Evolutionary conservation across 2,888 invertebrate species (phyloP).

Genomic region (Didymodactylos carnosus): DNA sequence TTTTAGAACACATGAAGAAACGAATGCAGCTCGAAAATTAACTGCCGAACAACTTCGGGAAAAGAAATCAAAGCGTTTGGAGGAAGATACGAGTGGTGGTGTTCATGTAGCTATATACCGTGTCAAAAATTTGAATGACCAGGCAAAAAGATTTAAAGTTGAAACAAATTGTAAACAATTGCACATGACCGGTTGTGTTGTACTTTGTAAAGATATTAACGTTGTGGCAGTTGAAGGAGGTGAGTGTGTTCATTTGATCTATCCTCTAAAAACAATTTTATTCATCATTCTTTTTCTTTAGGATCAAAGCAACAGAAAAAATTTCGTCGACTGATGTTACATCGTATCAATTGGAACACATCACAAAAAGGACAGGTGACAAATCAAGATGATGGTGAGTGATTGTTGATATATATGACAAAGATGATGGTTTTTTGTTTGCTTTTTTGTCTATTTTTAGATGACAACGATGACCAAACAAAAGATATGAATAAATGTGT

Average conservation of each 20-base stretch:
- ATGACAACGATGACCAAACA: constrained; percentile 18
- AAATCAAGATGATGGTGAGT: constrained; percentile 7
- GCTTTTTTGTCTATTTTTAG: no score
- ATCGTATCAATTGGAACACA: constrained; percentile 88
- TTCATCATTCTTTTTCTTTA: background rate
- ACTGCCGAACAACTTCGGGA: constrained; percentile 79
- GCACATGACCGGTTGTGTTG: constrained; percentile 79
- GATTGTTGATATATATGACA: no score
- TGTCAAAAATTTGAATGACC: constrained; percentile 26
- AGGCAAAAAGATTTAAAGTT: constrained; percentile 72
- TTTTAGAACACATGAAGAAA: constrained; percentile 68
- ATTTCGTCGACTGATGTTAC: constrained; percentile 73
- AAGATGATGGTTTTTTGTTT: no score
- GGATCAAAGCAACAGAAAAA: constrained; percentile 74
- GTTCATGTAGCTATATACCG: constrained; percentile 74
- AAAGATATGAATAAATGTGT: constrained; percentile 51
- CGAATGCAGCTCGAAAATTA: constrained; percentile 74
- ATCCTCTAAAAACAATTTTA: no score
- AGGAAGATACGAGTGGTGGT: constrained; percentile 72
- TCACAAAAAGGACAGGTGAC: background rate
- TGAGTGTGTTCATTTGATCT: constrained; percentile 18
- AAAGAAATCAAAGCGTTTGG: constrained; percentile 63
- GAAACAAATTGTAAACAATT: constrained; percentile 89
- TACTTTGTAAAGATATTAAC: constrained; percentile 82
- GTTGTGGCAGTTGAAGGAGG: constrained; percentile 88